These are phyloP conservation scores for Pomatostomus ruficeps DNA, from an alignment of 2,113 vertebrate genomes.

Conservation along the genomic window DNA sequence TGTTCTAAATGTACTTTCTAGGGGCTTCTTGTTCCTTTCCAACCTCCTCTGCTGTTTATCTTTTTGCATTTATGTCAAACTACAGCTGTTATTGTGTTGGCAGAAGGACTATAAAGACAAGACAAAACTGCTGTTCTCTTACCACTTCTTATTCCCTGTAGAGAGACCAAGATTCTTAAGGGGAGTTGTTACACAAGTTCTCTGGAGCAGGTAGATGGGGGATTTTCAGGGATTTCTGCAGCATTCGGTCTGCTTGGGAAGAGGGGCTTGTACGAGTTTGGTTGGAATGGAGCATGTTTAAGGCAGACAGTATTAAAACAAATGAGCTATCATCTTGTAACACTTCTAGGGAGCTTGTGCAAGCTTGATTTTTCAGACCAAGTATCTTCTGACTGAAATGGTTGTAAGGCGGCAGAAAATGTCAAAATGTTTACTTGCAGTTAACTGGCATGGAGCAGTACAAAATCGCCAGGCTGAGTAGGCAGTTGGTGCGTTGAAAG, in stretches of 20 bases:
- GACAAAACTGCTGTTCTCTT: background rate
- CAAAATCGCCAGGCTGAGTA: background rate
- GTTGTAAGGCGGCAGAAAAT: background rate
- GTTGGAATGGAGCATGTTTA: background rate
- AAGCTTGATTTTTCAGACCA: background rate
- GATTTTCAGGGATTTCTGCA: background rate
- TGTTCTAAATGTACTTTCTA: background rate
- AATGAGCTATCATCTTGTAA: background rate
- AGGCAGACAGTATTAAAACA: background rate
- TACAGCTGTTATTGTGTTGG: background rate
- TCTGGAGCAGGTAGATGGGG: background rate
- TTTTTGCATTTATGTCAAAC: background rate
- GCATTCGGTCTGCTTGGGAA: background rate
- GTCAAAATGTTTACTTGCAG: background rate
- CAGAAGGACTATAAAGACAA: background rate
- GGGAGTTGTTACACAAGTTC: background rate
- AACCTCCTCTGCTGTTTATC: background rate
- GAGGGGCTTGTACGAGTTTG: background rate
- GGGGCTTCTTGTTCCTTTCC: background rate
- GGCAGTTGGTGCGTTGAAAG: background rate
- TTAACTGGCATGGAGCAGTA: background rate
- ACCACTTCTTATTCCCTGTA: background rate
- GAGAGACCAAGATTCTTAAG: background rate
- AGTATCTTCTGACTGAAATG: background rate
- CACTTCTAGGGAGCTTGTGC: background rate